phyloP scores from a whole-genome alignment of 2,113 vertebrate species.

The Microcebus jonahi region DNA sequence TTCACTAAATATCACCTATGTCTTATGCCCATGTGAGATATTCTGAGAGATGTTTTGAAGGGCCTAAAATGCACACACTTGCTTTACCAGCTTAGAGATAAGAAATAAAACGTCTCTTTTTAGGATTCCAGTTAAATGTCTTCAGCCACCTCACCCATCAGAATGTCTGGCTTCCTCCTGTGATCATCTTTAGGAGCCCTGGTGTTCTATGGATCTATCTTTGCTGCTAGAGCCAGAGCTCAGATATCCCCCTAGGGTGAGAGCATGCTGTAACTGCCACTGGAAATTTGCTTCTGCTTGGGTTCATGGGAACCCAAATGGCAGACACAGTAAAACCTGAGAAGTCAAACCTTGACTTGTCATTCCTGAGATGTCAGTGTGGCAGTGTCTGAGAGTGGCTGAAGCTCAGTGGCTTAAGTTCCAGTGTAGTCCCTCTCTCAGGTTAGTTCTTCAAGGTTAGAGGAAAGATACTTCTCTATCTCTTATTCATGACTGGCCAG shows the following conservation, averaged over 20 bases:
- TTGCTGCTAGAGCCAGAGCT: neutral
- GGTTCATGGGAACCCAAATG: too few species aligned
- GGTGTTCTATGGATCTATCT: neutral
- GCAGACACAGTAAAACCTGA: neutral
- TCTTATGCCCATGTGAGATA: neutral
- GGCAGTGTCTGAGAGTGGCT: neutral
- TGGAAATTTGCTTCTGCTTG: neutral
- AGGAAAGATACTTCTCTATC: neutral
- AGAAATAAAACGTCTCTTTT: neutral
- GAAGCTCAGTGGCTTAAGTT: neutral
- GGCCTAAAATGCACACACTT: too few species aligned
- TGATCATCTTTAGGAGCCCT: neutral
- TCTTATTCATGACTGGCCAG: neutral
- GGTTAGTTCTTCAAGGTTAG: neutral
- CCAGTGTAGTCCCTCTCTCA: neutral
- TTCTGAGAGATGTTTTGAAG: neutral
- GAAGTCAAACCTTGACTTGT: neutral
- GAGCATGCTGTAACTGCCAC: neutral
- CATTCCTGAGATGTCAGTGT: neutral
- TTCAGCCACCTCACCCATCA: neutral
- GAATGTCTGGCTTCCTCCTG: neutral
- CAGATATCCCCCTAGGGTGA: neutral
- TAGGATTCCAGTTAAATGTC: neutral
- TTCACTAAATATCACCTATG: neutral
- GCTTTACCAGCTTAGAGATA: too few species aligned